phyloP scores from a whole-genome alignment of 2,888 invertebrate species.

The Dione juno region DNA sequence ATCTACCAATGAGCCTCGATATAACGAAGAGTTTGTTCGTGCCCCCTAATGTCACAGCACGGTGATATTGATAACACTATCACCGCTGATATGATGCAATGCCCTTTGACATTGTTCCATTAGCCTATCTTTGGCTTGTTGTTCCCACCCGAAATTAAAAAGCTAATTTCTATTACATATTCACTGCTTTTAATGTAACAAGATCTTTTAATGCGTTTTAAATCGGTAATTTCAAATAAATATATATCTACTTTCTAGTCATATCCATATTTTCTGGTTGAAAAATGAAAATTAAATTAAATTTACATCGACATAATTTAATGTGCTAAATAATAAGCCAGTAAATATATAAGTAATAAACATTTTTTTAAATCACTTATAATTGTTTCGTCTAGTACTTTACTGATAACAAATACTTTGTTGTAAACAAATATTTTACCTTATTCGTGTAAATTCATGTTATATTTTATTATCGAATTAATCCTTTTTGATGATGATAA shows the following conservation, averaged over 20 bases:
- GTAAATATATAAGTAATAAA: too few species aligned
- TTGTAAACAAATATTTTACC: neutral
- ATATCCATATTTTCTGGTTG: too few species aligned
- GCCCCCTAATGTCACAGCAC: conserved; percentile 50
- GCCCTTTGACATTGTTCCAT: conserved; percentile 48
- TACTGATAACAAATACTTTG: conserved; percentile 3
- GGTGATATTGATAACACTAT: conserved; percentile 46
- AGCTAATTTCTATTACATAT: neutral
- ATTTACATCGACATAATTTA: neutral
- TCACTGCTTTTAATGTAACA: neutral
- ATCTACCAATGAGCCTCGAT: conserved; percentile 2
- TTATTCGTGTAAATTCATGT: neutral
- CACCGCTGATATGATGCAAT: conserved; percentile 49
- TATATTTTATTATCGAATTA: neutral
- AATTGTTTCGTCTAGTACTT: conserved; percentile 1
- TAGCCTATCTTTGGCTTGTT: conserved; percentile 54
- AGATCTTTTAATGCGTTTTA: neutral
- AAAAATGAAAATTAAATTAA: too few species aligned
- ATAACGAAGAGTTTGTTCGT: conserved; percentile 40
- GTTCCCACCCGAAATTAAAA: conserved; percentile 33
- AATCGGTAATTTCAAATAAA: neutral
- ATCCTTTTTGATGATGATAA: conserved; percentile 17
- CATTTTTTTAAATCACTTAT: neutral
- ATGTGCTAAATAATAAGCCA: neutral
- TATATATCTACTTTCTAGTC: neutral